Conservation (phyloP, 2,113 vertebrate genomes). For the Esox niger region DNA sequence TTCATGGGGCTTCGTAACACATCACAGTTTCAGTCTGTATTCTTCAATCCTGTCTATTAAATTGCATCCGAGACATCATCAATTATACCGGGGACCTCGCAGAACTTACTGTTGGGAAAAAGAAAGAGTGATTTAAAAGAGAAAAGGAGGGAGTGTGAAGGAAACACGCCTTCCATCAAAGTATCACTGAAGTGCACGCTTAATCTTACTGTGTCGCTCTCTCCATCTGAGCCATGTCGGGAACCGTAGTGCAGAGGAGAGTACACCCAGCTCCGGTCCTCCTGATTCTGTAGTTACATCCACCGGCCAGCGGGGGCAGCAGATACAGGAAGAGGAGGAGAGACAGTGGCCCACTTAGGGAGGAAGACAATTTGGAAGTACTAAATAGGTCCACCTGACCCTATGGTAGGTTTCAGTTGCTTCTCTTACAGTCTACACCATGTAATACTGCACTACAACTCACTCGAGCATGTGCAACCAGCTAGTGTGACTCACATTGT, state of each 20-base stretch:
- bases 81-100: neutral
- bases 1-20: conserved; percentile 19
- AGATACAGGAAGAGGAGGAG: conserved; percentile 42
- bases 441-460: too few species aligned
- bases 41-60: conserved; percentile 9
- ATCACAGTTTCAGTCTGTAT: conserved; percentile 19
- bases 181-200: neutral
- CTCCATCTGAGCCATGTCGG: conserved; percentile 83
- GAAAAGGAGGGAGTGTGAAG: conserved; percentile 18
- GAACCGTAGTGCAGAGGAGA: conserved; percentile 89
- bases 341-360: conserved; percentile 39
- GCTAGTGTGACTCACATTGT: conserved; percentile 63
- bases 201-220: conserved; percentile 86
- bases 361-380: neutral
- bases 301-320: conserved; percentile 67
- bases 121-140: conserved; percentile 12
- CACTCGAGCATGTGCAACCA: neutral
- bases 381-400: neutral
- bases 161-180: conserved; percentile 1
- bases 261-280: conserved; percentile 92
- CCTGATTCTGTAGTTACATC: conserved; percentile 78
- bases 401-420: neutral
- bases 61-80: too few species aligned
- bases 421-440: too few species aligned
- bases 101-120: conserved; percentile 47